Evolutionary conservation across 1,140 invertebrate species (phyloP), one percentile per base, ranked within the genome.

Genomic region (Drosophila tropicalis): DNA sequence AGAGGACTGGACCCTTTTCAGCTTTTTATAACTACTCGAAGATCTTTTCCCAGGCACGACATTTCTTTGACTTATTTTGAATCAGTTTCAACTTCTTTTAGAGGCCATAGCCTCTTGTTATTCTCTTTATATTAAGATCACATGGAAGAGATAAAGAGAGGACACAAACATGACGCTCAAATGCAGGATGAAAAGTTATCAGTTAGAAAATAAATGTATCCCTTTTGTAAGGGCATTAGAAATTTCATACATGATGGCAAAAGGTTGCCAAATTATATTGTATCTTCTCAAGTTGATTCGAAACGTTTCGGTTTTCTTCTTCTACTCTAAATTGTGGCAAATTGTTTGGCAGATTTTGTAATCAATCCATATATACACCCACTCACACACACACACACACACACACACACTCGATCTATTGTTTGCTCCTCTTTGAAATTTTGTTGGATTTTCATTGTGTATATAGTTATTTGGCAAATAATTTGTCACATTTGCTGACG

Each of bases 261-360:
- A 51, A 51, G 17, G 44, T 51, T 51, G 19, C 17, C 44, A 51
- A 51, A 51, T 51, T 51, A 51, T 51, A 51, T 22, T 15, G 44
- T 51, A 51, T 51, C 44, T 5, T 29, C 29, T 29, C 29, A 29
- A 29, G 5, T 44, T 47, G 15, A 47, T 51, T 51, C 17, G 44
- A 17, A 19, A n/a, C n/a, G 44, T 17, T 47, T 47, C 9, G 44
- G 44, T 22, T 22, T 51, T 51, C 44, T 51, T 51, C 44, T 51
- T 51, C 44, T 51, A 51, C 44, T 51, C 17, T 51, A 51, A 51
- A 51, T 22, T 51, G 44, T 51, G 44, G 44, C 44, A 51, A 51
- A 51, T 51, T 51, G 44, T 51, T 51, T 51, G 44, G 17, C 44
- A 51, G 44, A 51, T 51, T 51, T 51, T 51, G 44, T 51, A 51